These are phyloP conservation scores for Brachyhypopomus gauderio DNA, from an alignment of 2,113 vertebrate genomes.

Conservation along the genomic window DNA sequence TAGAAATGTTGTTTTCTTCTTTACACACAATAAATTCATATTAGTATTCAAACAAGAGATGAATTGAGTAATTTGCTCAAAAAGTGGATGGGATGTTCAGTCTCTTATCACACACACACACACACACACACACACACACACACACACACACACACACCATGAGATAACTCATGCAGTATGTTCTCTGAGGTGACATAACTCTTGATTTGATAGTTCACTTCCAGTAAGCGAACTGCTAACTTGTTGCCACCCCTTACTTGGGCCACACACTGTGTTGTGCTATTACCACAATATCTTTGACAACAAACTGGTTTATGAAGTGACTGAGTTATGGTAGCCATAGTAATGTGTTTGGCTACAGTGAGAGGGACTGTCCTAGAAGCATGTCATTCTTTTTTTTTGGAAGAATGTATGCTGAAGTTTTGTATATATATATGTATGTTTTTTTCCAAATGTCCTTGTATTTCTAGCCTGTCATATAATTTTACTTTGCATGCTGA, in stretches of 20 bases:
- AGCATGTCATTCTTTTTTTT: neutral
- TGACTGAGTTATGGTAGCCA: conserved; percentile 4
- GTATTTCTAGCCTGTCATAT: neutral
- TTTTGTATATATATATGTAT: neutral
- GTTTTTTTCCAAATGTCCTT: neutral
- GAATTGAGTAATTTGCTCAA: too few species aligned
- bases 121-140: too few species aligned
- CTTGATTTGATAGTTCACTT: neutral
- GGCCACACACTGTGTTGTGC: conserved; percentile 61
- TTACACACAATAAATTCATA: conserved; percentile 3
- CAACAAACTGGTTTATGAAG: conserved; percentile 72
- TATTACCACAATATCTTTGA: conserved; percentile 70
- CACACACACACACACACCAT: too few species aligned
- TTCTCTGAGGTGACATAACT: conserved; percentile 1
- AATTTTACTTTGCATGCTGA: neutral
- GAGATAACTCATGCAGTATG: neutral
- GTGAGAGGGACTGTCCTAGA: neutral
- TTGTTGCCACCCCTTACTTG: conserved; percentile 69
- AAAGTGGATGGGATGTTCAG: too few species aligned
- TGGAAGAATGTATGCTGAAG: neutral
- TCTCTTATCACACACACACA: too few species aligned
- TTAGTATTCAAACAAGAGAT: neutral
- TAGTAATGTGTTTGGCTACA: conserved; percentile 63
- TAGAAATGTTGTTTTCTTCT: neutral
- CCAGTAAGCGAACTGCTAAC: conserved; percentile 55